Evolutionary conservation across 2,888 invertebrate species (phyloP).

Genomic region (Eupithecia inturbata): DNA sequence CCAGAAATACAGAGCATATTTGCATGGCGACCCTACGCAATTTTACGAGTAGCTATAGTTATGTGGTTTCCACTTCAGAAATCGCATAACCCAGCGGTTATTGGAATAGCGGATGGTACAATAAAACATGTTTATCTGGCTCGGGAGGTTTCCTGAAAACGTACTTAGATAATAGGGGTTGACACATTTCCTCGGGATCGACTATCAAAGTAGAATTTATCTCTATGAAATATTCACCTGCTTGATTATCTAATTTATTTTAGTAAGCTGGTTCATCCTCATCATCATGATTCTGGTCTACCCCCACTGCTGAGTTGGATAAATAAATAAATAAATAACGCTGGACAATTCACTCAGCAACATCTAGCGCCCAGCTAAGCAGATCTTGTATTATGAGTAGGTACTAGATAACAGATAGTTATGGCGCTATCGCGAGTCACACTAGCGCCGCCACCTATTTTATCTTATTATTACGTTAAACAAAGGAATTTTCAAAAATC

Average conservation of each 20-base stretch:
- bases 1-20: constrained; percentile 17
- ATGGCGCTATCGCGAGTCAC: too few relatives aligned
- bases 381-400: too few relatives aligned
- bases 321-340: not conserved
- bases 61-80: constrained; percentile 40
- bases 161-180: constrained; percentile 7
- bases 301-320: not conserved
- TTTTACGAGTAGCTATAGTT: constrained; percentile 36
- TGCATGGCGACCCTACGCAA: constrained; percentile 25
- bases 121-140: constrained; percentile 34
- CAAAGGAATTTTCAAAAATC: too few relatives aligned
- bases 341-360: not conserved
- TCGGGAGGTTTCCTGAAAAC: constrained; percentile 13
- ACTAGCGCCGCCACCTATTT: too few relatives aligned
- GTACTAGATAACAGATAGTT: not conserved
- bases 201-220: constrained; percentile 4
- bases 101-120: constrained; percentile 37
- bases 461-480: too few relatives aligned
- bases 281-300: too few relatives aligned
- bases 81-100: constrained; percentile 41
- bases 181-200: constrained; percentile 5
- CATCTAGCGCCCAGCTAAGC: too few relatives aligned
- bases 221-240: not conserved
- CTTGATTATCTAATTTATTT: not conserved
- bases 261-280: not conserved